Evolutionary conservation across 2,113 vertebrate species (phyloP).

Genomic region (Salvelinus sp.): DNA sequence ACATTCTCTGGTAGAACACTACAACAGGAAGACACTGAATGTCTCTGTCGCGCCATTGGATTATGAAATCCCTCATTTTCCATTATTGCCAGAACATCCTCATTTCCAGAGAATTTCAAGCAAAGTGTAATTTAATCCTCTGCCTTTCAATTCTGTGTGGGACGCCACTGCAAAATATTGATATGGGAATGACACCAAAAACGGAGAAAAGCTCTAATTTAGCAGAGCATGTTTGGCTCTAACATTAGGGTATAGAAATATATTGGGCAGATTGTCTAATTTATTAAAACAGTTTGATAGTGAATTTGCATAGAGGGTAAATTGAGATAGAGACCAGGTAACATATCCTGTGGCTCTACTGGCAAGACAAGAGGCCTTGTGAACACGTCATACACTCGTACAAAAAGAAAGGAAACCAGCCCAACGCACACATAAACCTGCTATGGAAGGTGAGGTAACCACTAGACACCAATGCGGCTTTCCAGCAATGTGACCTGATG

Average conservation of each 20-base stretch:
- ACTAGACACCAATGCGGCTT: not conserved
- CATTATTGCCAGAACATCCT: not conserved
- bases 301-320: no score
- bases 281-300: no score
- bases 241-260: no score
- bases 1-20: not conserved
- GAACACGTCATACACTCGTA: not conserved
- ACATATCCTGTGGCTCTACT: no score
- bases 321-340: no score
- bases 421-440: not conserved
- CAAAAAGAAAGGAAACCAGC: not conserved
- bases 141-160: not conserved
- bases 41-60: not conserved
- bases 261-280: no score
- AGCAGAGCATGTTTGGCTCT: not conserved
- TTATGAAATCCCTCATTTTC: no score
- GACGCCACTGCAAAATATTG: not conserved
- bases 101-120: not conserved
- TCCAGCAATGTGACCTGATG: not conserved
- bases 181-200: not conserved
- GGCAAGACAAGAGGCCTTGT: no score
- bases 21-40: not conserved
- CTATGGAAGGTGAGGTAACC: not conserved
- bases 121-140: not conserved
- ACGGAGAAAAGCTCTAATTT: not conserved